phyloP scores from a whole-genome alignment of 2,797 vertebrate species.

The Paramormyrops hopkinsi region DNA sequence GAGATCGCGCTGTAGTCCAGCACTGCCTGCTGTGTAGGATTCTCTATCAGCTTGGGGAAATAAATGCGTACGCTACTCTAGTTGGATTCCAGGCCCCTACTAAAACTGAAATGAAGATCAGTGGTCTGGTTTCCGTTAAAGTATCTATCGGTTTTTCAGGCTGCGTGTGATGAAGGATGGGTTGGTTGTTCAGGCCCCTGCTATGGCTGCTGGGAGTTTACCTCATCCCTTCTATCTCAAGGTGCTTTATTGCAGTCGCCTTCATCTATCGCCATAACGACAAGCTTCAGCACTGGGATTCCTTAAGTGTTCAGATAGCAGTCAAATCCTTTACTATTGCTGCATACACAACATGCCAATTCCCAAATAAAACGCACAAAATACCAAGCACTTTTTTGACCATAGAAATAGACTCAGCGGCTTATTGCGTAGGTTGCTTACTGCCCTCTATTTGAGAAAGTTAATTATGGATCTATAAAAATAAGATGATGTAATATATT shows the following conservation, averaged over 20 bases:
- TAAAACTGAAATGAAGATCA: not conserved
- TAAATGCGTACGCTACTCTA: not conserved
- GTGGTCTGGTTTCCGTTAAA: not conserved
- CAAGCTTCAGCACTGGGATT: not conserved
- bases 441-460: not conserved
- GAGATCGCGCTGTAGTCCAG: not conserved
- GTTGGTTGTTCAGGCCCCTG: not conserved
- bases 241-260: not conserved
- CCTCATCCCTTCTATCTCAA: not conserved
- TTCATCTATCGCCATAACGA: slow-evolving; percentile 23
- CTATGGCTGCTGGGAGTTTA: not conserved
- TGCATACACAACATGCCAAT: not conserved
- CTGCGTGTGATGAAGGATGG: not conserved
- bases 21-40: not conserved
- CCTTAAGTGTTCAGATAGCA: not conserved
- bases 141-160: not conserved
- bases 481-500: not conserved
- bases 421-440: not conserved
- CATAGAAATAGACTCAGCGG: not conserved
- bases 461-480: not conserved
- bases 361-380: not conserved
- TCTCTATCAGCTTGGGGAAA: not conserved
- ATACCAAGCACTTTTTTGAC: not conserved
- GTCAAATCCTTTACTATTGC: not conserved
- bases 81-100: not conserved